phyloP scores from a whole-genome alignment of 30 jellyfish, hydroid and myxozoan genomes.

The Haliclystus octoradiatus region DNA sequence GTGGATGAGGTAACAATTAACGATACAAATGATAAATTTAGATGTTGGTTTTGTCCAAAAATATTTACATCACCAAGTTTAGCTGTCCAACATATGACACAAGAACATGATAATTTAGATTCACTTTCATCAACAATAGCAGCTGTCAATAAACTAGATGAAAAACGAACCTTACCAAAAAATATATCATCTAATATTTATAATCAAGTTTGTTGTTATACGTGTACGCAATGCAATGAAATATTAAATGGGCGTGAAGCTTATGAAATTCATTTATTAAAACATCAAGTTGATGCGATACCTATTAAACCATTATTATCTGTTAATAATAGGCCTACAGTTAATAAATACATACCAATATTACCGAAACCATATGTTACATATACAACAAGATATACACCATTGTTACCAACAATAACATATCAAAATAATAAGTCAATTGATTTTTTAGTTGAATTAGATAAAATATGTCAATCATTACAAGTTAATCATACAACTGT shows the following conservation, averaged over 20 bases:
- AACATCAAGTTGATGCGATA: neutral
- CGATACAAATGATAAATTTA: constrained; percentile 5
- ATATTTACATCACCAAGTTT: constrained; percentile 27
- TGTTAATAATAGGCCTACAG: neutral
- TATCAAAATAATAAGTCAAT: neutral
- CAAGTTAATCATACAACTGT: neutral
- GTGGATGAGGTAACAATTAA: neutral
- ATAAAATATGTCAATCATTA: neutral
- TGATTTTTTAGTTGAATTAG: neutral
- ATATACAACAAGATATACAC: neutral
- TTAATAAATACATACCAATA: neutral
- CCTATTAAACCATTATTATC: neutral
- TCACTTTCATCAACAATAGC: neutral
- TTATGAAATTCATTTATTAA: neutral
- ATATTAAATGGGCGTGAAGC: neutral
- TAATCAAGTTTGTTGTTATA: neutral
- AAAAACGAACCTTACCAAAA: no score
- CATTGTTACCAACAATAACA: neutral
- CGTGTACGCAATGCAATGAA: neutral
- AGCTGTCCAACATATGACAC: constrained; percentile 56
- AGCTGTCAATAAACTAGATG: neutral
- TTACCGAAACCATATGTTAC: neutral
- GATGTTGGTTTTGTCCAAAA: constrained; percentile 51
- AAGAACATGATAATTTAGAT: constrained; percentile 20
- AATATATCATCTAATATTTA: neutral